These are phyloP conservation scores for Sarcoramphus papa DNA, from an alignment of 2,797 vertebrate species.

Conservation along the genomic window DNA sequence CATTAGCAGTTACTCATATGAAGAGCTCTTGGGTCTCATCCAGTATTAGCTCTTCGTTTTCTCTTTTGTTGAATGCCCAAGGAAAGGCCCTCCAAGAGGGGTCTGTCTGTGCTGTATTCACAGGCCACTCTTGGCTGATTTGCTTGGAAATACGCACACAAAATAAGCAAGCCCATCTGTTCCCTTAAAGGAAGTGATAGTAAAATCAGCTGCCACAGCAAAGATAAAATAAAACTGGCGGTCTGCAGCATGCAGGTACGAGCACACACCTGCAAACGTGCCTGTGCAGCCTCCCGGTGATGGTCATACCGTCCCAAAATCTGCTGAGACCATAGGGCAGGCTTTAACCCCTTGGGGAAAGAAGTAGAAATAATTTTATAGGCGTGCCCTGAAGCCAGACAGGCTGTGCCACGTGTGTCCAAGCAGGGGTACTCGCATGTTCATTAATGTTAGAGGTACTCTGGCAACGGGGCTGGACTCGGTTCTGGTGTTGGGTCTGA, in stretches of 20 bases:
- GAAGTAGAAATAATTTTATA: not conserved
- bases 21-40: not conserved
- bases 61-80: not conserved
- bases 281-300: not conserved
- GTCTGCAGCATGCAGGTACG: not conserved
- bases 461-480: not conserved
- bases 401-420: not conserved
- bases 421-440: fast-evolving
- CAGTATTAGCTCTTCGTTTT: not conserved
- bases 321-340: not conserved
- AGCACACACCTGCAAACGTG: fast-evolving
- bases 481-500: not conserved
- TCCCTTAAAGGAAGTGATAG: not conserved
- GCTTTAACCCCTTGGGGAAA: not conserved
- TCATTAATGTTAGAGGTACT: not conserved
- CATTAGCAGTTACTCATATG: not conserved
- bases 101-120: not conserved
- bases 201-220: not conserved
- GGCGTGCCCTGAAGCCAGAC: not conserved
- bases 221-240: not conserved
- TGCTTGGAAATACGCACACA: not conserved
- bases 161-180: not conserved
- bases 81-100: not conserved
- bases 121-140: not conserved
- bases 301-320: not conserved